Base-by-base conservation (phyloP, 37 sponge, comb jelly and placozoan genomes). In the Crambe crambe region DNA sequence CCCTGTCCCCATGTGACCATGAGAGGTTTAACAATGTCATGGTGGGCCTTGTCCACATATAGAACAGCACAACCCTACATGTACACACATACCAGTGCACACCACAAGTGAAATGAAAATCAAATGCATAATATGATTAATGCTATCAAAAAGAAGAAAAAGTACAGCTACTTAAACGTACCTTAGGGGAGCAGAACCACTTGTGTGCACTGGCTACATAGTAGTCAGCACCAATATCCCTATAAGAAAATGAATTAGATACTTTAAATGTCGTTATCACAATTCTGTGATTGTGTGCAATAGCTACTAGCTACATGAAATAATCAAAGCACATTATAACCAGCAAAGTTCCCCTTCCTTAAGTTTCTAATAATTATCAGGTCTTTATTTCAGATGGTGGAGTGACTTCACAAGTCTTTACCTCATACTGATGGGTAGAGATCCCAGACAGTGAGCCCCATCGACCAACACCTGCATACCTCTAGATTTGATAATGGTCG, bases 391-490 rank as follows among this genome's bases (percentile, higher is more conserved):
- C n/a, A n/a, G n/a, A n/a, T n/a, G n/a, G n/a, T n/a, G n/a, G n/a
- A n/a, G n/a, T n/a, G n/a, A n/a, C n/a, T n/a, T n/a, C n/a, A n/a
- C n/a, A n/a, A n/a, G n/a, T n/a, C n/a, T n/a, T 37, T 57, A 88
- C 93, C 86, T 87, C 85, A 97, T 68, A 76, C 81, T 85, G 69
- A 97, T 74, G 18, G 73, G 73, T 10, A 94, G 37, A 27, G 69
- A 73, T 1, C 97, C 97, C 29, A 91, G 80, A 20, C 94, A 89
- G 68, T 97, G 97, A 31, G 97, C 97, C 31, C 97, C 97, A 74
- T 97, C 97, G 22, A 97, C 77, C 37, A 97, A 71, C 23, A 94
- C 92, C 30, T 76, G 56, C 20, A 97, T 83, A 61, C 94, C 94
- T 42, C 85, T 88, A 31, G 34, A 56, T 2, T 25, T 20, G 72